Evolutionary conservation across 2,113 vertebrate species (phyloP).

Genomic region (Chroicocephalus ridibundus): DNA sequence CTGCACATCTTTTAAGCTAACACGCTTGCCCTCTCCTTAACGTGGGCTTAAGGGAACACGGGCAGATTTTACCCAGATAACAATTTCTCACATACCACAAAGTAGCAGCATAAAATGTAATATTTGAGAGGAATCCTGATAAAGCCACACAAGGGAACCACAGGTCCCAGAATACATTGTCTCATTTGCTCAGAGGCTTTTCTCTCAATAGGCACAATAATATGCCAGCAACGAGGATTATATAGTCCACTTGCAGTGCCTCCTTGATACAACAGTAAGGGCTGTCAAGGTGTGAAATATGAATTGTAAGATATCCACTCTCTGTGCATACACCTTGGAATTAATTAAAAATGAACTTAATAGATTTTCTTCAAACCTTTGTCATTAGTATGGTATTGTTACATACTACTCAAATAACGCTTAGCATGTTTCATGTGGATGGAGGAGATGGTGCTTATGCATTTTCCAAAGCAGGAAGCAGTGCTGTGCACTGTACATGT

Average conservation of each 20-base stretch:
- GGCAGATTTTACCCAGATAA: not conserved
- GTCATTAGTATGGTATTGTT: not conserved
- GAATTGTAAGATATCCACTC: not conserved
- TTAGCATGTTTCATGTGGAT: fast-evolving
- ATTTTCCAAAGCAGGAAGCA: not conserved
- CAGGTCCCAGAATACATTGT: not conserved
- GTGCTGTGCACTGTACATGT: not conserved
- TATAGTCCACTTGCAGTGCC: not conserved
- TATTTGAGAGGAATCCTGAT: not conserved
- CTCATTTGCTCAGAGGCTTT: not conserved
- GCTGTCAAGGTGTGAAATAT: not conserved
- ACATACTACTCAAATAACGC: not conserved
- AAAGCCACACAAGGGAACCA: not conserved
- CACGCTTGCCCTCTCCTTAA: not conserved
- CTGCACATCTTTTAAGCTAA: not conserved
- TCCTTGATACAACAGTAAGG: not conserved
- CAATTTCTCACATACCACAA: not conserved
- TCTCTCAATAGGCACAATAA: not conserved
- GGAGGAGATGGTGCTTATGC: not conserved
- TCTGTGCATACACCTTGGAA: not conserved
- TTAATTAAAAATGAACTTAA: not conserved
- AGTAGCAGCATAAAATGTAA: not conserved
- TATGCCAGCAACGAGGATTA: not conserved
- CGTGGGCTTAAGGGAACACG: not conserved
- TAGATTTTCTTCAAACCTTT: not conserved